phyloP scores from a whole-genome alignment of 2,797 vertebrate genomes.

The Onychomys torridus region DNA sequence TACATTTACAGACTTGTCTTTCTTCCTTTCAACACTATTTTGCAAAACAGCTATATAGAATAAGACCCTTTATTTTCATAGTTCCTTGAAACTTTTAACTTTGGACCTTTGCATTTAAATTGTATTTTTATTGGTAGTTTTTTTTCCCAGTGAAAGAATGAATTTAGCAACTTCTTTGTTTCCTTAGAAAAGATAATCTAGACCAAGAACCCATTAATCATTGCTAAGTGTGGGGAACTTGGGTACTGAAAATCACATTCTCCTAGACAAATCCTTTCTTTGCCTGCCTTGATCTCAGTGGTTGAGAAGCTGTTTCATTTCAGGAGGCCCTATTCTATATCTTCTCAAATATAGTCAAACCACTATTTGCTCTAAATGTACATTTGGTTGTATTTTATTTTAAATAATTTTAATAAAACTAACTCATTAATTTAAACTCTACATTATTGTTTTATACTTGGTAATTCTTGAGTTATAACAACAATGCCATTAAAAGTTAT shows the following conservation, averaged over 20 bases:
- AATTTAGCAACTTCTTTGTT: conserved; percentile 7
- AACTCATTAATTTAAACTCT: background rate
- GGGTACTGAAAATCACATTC: background rate
- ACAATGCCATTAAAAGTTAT: background rate
- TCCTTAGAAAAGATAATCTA: conserved; percentile 11
- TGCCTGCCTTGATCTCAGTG: background rate
- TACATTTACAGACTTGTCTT: conserved; percentile 22
- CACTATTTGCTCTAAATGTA: background rate
- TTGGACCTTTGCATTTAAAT: background rate
- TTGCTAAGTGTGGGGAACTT: background rate
- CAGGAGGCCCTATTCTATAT: background rate
- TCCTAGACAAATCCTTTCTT: background rate
- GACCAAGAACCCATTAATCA: background rate
- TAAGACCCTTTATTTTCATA: conserved; percentile 19
- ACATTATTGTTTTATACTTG: background rate
- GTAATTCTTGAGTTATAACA: background rate
- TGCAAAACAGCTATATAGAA: background rate
- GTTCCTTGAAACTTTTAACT: background rate
- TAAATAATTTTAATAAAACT: conserved; percentile 26
- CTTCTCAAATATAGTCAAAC: background rate
- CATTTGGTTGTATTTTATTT: background rate
- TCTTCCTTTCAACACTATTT: conserved; percentile 39
- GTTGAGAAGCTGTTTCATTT: background rate
- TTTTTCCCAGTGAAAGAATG: background rate
- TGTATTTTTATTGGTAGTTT: conserved; percentile 5